Conservation (phyloP, 2,888 invertebrate species). For the Heterodera filipjevi region DNA sequence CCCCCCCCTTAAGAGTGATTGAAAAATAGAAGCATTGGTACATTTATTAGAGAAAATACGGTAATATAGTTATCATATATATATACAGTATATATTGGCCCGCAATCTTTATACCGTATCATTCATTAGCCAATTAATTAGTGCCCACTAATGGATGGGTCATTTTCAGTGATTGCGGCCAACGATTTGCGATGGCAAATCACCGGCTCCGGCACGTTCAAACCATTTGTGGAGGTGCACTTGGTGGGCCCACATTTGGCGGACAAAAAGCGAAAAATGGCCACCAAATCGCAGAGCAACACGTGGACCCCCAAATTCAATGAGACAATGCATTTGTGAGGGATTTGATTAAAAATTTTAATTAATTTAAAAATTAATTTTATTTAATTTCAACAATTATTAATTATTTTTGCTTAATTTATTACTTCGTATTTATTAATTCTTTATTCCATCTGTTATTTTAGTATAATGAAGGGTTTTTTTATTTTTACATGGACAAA, state of each 20-base stretch:
- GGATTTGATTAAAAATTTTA: background rate
- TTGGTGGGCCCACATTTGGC: constrained; percentile 95
- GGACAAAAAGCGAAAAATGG: constrained; percentile 94
- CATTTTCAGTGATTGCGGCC: constrained; percentile 84
- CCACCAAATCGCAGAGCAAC: constrained; percentile 96
- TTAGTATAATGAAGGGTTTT: too few species aligned
- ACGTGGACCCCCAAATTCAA: constrained; percentile 99
- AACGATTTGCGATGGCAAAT: constrained; percentile 97
- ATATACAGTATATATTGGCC: too few species aligned
- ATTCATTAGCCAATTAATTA: background rate
- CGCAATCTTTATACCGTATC: background rate
- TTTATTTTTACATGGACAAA: background rate
- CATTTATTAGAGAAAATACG: too few species aligned
- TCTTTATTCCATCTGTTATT: too few species aligned
- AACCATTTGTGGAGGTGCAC: constrained; percentile 97
- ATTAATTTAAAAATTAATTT: background rate
- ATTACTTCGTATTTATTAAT: background rate
- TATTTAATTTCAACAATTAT: background rate
- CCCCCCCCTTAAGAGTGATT: too few species aligned
- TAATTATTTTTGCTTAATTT: background rate
- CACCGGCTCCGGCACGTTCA: constrained; percentile 77
- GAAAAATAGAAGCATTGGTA: too few species aligned
- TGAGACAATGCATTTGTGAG: constrained; percentile 99
- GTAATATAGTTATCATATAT: too few species aligned
- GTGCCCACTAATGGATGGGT: constrained; percentile 53